phyloP scores from a whole-genome alignment of 1,140 invertebrate genomes.

The Armadillidium nasatum region DNA sequence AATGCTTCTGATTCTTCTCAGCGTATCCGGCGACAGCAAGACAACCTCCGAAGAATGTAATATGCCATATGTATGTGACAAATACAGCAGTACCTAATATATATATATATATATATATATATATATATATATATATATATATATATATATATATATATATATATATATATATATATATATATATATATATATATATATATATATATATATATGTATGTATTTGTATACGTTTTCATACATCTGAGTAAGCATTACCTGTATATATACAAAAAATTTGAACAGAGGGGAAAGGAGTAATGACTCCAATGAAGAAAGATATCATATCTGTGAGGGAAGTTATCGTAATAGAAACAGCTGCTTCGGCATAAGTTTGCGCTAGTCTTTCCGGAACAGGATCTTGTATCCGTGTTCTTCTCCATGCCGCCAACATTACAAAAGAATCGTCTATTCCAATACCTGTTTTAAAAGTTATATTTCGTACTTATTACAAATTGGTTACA shows the following conservation, averaged over 20 bases:
- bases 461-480: slow-evolving; percentile 29
- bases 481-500: no score
- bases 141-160: slow-evolving; percentile 10
- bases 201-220: no score
- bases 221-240: no score
- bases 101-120: neutral
- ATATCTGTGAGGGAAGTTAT: slow-evolving; percentile 96
- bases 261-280: slow-evolving; percentile 96
- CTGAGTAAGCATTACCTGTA: slow-evolving; percentile 59
- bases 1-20: slow-evolving; percentile 77
- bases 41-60: slow-evolving; percentile 65
- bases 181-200: neutral
- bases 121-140: slow-evolving; percentile 11
- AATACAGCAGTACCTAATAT: slow-evolving; percentile 67
- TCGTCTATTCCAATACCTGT: slow-evolving; percentile 93
- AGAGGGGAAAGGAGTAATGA: slow-evolving; percentile 87
- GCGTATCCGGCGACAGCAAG: slow-evolving; percentile 83
- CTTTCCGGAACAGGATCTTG: slow-evolving; percentile 73
- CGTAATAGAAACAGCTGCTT: slow-evolving; percentile 95
- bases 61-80: slow-evolving; percentile 25
- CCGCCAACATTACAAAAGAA: slow-evolving; percentile 92
- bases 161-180: slow-evolving; percentile 9
- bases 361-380: slow-evolving; percentile 80
- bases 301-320: slow-evolving; percentile 91
- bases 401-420: slow-evolving; percentile 78